phyloP scores from a whole-genome alignment of 2,797 vertebrate species.

The Rhyacichthys aspro region DNA sequence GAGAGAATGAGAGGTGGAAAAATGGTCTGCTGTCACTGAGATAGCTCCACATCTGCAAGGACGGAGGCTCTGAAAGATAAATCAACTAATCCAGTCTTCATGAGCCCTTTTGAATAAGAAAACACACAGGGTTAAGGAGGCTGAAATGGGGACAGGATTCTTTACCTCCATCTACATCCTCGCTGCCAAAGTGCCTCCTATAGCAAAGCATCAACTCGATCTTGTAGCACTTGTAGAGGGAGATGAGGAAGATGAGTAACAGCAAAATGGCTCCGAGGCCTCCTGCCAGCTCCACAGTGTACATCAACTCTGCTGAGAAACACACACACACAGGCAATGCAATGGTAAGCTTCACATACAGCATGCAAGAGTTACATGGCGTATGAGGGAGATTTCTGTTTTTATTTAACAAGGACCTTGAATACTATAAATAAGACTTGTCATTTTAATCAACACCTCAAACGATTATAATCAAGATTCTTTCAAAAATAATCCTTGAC shows the following conservation, averaged over 20 bases:
- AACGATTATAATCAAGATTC: too few relatives aligned
- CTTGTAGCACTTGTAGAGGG: constrained; percentile 97
- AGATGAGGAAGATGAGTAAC: constrained; percentile 94
- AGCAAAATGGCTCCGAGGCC: constrained; percentile 96
- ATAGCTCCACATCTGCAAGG: constrained; percentile 17
- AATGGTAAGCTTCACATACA: constrained; percentile 2
- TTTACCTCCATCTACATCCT: constrained; percentile 96
- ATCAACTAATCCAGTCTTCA: constrained; percentile 4
- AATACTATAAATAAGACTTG: too few relatives aligned
- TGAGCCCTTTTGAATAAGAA: constrained; percentile 17
- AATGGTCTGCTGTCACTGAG: constrained; percentile 40
- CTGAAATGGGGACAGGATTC: background rate
- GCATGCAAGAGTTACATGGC: background rate
- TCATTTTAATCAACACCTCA: too few relatives aligned
- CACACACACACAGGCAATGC: constrained; percentile 47
- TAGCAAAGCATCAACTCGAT: constrained; percentile 99
- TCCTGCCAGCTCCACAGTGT: constrained; percentile 96
- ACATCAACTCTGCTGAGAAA: constrained; percentile 93
- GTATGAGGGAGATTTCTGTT: too few relatives aligned
- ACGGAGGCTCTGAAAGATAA: constrained; percentile 29
- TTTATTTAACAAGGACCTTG: too few relatives aligned
- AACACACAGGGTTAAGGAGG: constrained; percentile 1
- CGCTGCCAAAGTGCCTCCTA: constrained; percentile 95
- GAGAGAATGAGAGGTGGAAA: constrained; percentile 10
- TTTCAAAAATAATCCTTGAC: too few relatives aligned